Percentiles rank a stretch among this genome's conserved stretches.
Evolutionary conservation across 2,797 vertebrate genomes (phyloP).

Genomic region (Myotis myotis): DNA sequence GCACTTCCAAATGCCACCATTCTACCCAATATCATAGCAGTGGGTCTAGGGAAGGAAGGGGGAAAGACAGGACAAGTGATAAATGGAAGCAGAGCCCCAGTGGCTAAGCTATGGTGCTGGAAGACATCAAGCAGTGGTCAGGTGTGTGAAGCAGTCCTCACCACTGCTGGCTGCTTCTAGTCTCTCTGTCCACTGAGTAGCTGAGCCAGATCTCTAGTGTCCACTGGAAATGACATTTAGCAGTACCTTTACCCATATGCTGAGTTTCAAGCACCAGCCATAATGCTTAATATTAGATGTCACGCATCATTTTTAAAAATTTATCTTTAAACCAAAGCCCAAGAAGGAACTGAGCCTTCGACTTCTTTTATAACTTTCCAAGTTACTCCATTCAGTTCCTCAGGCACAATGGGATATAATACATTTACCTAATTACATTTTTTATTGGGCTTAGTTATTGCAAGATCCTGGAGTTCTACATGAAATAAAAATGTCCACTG

Average conservation of each 20-base stretch:
- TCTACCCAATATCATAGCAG: neutral
- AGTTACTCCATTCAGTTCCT: neutral
- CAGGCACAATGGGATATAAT: neutral
- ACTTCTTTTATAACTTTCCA: constrained; percentile 32
- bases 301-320: neutral
- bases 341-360: neutral
- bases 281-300: neutral
- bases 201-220: neutral
- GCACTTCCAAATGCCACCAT: neutral
- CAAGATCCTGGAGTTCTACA: constrained; percentile 59
- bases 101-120: neutral
- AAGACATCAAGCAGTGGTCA: neutral
- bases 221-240: neutral
- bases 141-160: neutral
- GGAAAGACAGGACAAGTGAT: neutral
- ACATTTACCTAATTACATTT: constrained; percentile 41
- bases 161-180: neutral
- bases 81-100: neutral
- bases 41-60: neutral
- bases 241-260: neutral
- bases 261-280: neutral
- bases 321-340: neutral
- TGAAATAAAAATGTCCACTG: constrained; percentile 71
- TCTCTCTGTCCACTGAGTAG: neutral
- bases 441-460: constrained; percentile 55